Conservation (phyloP, 1,140 invertebrate species). For the Drosophila carrolli region DNA sequence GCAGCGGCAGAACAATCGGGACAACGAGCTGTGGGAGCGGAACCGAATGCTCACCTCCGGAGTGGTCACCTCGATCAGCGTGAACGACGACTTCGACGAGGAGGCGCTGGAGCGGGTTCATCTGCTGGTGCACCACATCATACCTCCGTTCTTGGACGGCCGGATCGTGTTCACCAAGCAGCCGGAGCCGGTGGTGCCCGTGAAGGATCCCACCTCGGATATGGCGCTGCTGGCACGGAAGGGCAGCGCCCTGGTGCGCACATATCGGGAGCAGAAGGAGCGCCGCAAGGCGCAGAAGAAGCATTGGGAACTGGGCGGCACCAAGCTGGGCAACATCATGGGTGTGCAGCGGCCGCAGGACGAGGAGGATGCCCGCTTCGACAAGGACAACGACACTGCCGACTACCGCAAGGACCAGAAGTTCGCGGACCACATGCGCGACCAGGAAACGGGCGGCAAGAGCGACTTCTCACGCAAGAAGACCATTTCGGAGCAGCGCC, state of each 20-base stretch:
- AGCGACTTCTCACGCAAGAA: slow-evolving; percentile 96
- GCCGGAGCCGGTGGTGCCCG: slow-evolving; percentile 96
- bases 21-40: slow-evolving; percentile 99
- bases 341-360: slow-evolving; percentile 95
- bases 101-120: slow-evolving; percentile 96
- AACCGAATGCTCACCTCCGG: slow-evolving; percentile 99
- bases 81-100: slow-evolving; percentile 97
- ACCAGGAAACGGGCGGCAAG: slow-evolving; percentile 87
- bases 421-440: slow-evolving; percentile 97
- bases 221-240: slow-evolving; percentile 99
- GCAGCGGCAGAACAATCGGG: slow-evolving; percentile 97
- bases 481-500: slow-evolving; percentile 93
- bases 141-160: slow-evolving; percentile 99
- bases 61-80: slow-evolving; percentile 95
- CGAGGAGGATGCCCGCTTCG: slow-evolving; percentile 88
- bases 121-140: slow-evolving; percentile 98
- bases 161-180: slow-evolving; percentile 99
- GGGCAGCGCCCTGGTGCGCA: slow-evolving; percentile 95
- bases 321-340: slow-evolving; percentile 98
- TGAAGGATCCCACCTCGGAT: slow-evolving; percentile 97
- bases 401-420: slow-evolving; percentile 96
- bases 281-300: slow-evolving; percentile 98
- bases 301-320: slow-evolving; percentile 99
- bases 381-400: slow-evolving; percentile 87
- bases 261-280: slow-evolving; percentile 98